Evolutionary conservation across 1,140 invertebrate genomes (phyloP).

Genomic region (Papilio glaucus): DNA sequence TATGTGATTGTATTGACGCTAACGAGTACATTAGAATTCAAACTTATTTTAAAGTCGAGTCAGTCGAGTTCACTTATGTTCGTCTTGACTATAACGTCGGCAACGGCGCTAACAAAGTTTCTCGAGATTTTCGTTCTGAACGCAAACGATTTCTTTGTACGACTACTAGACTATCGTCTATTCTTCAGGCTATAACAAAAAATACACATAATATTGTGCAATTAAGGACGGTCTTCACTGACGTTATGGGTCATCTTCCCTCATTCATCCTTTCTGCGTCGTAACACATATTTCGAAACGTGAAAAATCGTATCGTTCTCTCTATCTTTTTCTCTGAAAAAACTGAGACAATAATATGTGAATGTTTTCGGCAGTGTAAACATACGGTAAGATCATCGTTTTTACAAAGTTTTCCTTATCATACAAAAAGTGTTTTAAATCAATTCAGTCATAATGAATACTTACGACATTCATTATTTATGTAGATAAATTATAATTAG

Average conservation of each 20-base stretch:
- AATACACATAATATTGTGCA: constrained; percentile 5
- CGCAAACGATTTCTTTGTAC: not conserved
- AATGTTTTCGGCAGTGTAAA: no score
- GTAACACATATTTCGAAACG: not conserved
- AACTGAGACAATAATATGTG: no score
- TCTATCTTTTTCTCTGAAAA: no score
- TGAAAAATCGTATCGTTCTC: no score
- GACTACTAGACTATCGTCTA: not conserved
- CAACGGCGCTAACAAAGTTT: not conserved
- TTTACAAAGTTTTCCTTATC: no score
- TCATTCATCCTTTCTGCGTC: not conserved
- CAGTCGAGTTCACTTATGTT: no score
- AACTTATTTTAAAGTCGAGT: no score
- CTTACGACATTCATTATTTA: not conserved
- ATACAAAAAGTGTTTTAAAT: no score
- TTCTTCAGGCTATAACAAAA: not conserved
- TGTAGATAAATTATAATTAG: no score
- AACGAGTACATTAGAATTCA: no score
- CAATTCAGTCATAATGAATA: not conserved
- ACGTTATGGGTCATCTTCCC: not conserved
- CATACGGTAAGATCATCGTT: no score
- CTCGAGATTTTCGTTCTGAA: not conserved
- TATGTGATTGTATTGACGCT: not conserved
- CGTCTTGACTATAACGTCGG: no score
- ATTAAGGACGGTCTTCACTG: not conserved